Evolutionary conservation across 2,888 invertebrate genomes (phyloP), one percentile per base, ranked within the genome.

Genomic region (Eupithecia insigniata): DNA sequence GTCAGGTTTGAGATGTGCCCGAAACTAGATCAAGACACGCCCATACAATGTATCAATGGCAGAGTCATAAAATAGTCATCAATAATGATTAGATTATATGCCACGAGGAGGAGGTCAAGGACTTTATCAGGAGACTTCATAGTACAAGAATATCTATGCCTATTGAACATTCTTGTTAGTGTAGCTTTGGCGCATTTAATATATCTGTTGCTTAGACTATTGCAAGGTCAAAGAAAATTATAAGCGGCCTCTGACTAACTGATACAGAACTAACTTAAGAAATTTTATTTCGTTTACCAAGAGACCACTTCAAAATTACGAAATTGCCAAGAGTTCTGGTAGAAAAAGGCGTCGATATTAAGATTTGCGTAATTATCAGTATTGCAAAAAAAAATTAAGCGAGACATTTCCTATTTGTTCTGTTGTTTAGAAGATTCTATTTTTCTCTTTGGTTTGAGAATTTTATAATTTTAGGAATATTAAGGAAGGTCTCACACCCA

Each of bases 11-110:
- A 51, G 46, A 30, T 66, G 46, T 51, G 32, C n/a, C 43, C 34
- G 39, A 39, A 60, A 60, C 60, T 30, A 60, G 60, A 60, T 60
- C 60, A 51, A 28, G 51, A 66, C 58, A 65, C 36, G 22, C 64
- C 28, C 58, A 22, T 65, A 34, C 61, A 67, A 65, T 36, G 46
- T 46, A 66, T 66, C 69, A 72, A 72, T 69, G 28, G 58, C 68
- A 71, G 69, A 62, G 39, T 66, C 61, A 72, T 72, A 66, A 69
- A 69, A 72, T 66, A 66, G 55, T 66, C 66, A 72, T 72, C 66
- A 69, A 66, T 69, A 71, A 60, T 69, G 30, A 69, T 72, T 68
- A 62, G 18, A 18, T 51, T 51, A 51, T 51, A 51, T 58, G 34
- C 60, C 51, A 30, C 51, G 30, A 51, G 34, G 32, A 71, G 34